phyloP scores from a whole-genome alignment of 1,140 invertebrate species.

The Drosophila rhopaloa region DNA sequence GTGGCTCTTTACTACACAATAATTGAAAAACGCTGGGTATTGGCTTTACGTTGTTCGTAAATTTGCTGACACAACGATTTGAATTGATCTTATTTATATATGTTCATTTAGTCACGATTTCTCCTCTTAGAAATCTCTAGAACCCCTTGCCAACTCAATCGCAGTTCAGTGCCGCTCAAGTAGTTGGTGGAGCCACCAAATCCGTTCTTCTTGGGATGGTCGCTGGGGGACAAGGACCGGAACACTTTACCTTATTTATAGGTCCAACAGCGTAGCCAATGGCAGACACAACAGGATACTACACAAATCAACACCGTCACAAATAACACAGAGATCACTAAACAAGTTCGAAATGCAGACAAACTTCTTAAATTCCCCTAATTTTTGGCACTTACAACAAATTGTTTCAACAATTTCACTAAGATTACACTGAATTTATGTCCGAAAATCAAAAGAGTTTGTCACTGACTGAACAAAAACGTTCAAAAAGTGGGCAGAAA shows the following conservation, averaged over 20 bases:
- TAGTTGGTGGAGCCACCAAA: not conserved
- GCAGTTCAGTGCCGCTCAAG: not conserved
- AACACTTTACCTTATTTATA: slow-evolving; percentile 25
- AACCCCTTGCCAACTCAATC: not conserved
- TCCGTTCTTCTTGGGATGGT: not conserved
- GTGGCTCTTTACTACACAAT: not conserved
- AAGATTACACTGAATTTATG: slow-evolving; percentile 71
- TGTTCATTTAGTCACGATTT: too few species aligned
- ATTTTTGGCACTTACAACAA: slow-evolving; percentile 46
- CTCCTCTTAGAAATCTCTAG: too few species aligned
- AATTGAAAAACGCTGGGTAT: too few species aligned
- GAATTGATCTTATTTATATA: too few species aligned
- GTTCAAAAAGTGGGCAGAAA: not conserved
- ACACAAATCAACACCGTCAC: slow-evolving; percentile 5
- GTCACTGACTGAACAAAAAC: slow-evolving; percentile 40
- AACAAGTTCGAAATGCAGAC: slow-evolving; percentile 1
- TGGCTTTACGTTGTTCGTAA: too few species aligned
- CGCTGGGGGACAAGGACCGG: not conserved
- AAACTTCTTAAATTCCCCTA: slow-evolving; percentile 11
- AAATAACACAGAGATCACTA: slow-evolving; percentile 14
- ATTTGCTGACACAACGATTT: too few species aligned
- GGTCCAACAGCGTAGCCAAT: slow-evolving; percentile 4
- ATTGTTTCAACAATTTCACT: slow-evolving; percentile 54
- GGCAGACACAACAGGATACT: slow-evolving; percentile 1
- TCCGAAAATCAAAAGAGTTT: slow-evolving; percentile 60